These are phyloP conservation scores for Crypturellus tataupa DNA, from an alignment of 2,797 vertebrate species.

Conservation along the genomic window DNA sequence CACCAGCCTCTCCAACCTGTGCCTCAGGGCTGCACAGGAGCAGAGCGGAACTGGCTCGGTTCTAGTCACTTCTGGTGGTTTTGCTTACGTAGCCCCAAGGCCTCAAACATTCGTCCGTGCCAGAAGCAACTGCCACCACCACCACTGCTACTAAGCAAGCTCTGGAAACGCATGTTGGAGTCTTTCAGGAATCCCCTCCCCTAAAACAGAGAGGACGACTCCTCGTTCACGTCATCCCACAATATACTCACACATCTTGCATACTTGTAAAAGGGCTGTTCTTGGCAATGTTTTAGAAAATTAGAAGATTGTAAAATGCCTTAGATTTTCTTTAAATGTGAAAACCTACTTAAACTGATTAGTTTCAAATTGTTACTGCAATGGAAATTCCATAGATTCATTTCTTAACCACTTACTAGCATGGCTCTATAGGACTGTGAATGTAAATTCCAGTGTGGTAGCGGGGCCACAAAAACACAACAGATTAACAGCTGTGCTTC, in stretches of 20 bases:
- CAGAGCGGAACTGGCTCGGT: neutral
- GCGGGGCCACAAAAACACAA: neutral
- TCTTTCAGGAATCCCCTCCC: neutral
- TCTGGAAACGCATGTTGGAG: neutral
- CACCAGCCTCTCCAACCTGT: neutral
- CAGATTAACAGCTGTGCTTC: neutral
- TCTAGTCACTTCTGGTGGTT: neutral
- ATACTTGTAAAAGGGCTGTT: neutral
- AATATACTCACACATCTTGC: neutral
- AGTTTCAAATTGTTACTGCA: neutral
- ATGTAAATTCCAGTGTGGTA: neutral
- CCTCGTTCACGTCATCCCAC: neutral
- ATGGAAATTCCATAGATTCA: neutral
- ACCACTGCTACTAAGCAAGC: neutral
- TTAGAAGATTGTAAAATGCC: neutral
- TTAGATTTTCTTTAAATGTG: neutral
- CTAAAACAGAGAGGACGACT: neutral
- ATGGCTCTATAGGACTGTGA: neutral
- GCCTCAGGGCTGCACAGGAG: fast-evolving
- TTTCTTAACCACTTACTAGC: neutral
- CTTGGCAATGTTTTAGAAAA: neutral
- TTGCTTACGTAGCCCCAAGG: neutral
- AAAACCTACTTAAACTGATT: neutral
- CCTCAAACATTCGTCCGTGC: neutral
- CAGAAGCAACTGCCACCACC: neutral